Evolutionary conservation across 2,888 invertebrate species (phyloP).

Genomic region (Helobdella robusta): DNA sequence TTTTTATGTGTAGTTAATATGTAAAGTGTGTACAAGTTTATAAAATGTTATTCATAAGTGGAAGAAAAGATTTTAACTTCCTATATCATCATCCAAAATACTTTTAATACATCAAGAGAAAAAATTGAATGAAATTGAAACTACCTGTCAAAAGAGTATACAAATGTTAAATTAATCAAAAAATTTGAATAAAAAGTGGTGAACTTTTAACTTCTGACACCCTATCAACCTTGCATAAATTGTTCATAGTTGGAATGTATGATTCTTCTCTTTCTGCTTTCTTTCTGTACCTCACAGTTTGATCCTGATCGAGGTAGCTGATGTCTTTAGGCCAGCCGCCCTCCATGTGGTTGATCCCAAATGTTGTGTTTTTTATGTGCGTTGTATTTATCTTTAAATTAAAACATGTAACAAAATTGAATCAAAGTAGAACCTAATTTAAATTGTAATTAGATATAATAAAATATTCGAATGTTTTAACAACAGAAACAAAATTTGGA

Average conservation of each 20-base stretch:
- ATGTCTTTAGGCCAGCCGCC: slow-evolving; percentile 30
- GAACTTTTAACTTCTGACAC: too few species aligned
- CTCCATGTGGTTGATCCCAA: slow-evolving; percentile 27
- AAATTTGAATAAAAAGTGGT: too few species aligned
- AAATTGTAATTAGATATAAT: not conserved
- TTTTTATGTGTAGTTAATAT: too few species aligned
- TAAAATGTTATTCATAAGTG: too few species aligned
- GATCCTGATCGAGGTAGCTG: slow-evolving; percentile 23
- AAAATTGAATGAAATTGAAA: too few species aligned
- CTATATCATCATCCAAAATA: too few species aligned
- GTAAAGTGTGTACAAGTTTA: too few species aligned
- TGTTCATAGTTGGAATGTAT: slow-evolving; percentile 26
- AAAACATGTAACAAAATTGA: not conserved
- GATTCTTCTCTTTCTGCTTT: slow-evolving; percentile 27
- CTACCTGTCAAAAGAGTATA: too few species aligned
- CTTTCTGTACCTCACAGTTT: slow-evolving; percentile 25
- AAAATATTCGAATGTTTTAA: not conserved
- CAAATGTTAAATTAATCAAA: too few species aligned
- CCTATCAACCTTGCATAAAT: slow-evolving; percentile 13
- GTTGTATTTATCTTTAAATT: slow-evolving; percentile 23
- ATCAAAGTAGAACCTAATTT: not conserved
- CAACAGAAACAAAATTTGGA: not conserved
- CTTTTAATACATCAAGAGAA: too few species aligned
- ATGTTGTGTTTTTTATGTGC: slow-evolving; percentile 18
- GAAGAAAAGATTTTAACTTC: too few species aligned